Evolutionary conservation across 2,888 invertebrate genomes (phyloP), one percentile per base, ranked within the genome.

Genomic region (Podotricha telesiphe): DNA sequence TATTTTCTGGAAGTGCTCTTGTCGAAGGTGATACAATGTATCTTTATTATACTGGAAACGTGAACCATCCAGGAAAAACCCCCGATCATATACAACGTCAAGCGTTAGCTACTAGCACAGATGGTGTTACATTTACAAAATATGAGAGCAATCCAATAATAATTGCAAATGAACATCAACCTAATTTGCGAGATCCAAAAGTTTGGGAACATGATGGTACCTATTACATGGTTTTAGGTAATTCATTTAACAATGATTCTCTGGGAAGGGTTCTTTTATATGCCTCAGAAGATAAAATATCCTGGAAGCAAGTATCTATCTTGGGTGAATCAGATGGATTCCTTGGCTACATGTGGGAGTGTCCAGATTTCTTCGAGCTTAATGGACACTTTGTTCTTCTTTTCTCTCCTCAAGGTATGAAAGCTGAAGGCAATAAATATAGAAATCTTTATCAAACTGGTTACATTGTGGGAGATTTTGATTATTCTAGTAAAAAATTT

Each of bases 1-100:
- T 91, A 0, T 94, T 93, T 71, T 93, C 93, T 6, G 94, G 94
- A 17, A 93, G 93, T 77, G 91, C 89, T 22, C 65, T 94, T 1
- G 76, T 89, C 8, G 87, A 86, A 71, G 77, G 88, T 66, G 78
- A 79, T 2, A 83, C 71, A 3, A 86, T 93, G 82, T 84, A 84
- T 69, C 45, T 90, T 0, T 80, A 78, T 28, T 93, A 93, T 67
- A 93, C 93, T 0, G 91, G 89, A 2, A 87, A 91, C 69, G 79
- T 85, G 0, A 86, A 85, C 56, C 71, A 78, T 69, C 77, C 82
- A 11, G 81, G 77, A 40, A 62, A 84, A 73, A 76, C 69, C 42
- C 86, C 87, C 6, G 78, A 86, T 62, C 81, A 86, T 42, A 76
- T 77, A 65, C 84, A 92, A 64, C 77, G 74, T 40, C 91, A 93